These are phyloP conservation scores for Stercorarius parasiticus DNA, from an alignment of 2,113 vertebrate genomes.

Conservation along the genomic window DNA sequence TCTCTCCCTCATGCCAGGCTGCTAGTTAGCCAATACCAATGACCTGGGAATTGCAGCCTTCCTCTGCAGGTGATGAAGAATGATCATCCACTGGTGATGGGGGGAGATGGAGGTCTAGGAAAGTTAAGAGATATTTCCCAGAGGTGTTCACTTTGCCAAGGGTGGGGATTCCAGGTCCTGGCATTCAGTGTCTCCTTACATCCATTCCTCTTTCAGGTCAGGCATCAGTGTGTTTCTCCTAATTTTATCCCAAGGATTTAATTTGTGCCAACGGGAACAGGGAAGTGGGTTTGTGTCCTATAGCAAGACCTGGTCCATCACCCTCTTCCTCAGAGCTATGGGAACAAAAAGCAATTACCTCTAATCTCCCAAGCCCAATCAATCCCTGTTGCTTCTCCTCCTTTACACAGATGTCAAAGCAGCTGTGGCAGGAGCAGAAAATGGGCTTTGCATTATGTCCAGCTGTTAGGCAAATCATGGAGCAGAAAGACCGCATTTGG, in stretches of 20 bases:
- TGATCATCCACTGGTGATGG: too few relatives aligned
- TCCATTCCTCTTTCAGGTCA: not conserved
- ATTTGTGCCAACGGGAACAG: rapidly evolving
- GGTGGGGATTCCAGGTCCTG: not conserved
- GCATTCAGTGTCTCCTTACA: not conserved
- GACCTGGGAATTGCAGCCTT: not conserved
- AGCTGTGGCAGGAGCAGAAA: conserved; percentile 35
- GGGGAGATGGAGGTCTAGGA: not conserved
- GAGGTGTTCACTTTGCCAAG: not conserved
- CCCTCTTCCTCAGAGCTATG: not conserved
- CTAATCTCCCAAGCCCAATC: not conserved
- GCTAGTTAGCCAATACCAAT: not conserved
- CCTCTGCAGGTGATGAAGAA: not conserved
- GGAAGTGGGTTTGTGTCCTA: not conserved
- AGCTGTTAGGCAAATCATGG: conserved; percentile 26
- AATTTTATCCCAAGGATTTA: not conserved
- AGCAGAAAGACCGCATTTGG: not conserved
- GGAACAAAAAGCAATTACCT: not conserved
- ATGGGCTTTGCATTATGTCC: conserved; percentile 22
- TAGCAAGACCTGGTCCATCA: not conserved
- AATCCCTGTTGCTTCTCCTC: not conserved
- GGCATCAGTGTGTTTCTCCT: not conserved
- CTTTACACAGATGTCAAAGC: not conserved
- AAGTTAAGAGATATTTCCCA: not conserved
- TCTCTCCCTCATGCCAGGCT: not conserved